Evolutionary conservation across 2,888 invertebrate species (phyloP).

Genomic region (Agonum fuliginosum): DNA sequence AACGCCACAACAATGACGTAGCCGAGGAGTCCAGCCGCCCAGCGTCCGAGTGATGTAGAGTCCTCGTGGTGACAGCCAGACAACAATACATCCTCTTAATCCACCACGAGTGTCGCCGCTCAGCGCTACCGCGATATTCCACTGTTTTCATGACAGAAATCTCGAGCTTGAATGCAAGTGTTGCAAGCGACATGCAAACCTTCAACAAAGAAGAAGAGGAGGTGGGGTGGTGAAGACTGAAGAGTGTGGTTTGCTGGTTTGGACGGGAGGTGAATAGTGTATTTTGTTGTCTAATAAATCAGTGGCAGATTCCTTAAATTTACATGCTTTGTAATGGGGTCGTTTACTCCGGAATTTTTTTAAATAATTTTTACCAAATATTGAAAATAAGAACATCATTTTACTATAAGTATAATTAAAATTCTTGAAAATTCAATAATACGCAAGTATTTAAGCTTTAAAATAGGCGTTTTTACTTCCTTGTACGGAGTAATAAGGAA

Average conservation of each 20-base stretch:
- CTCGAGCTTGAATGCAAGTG: not conserved
- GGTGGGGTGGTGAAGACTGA: not conserved
- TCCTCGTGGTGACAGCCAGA: constrained; percentile 21
- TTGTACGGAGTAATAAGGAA: too few relatives aligned
- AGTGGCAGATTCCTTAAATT: too few relatives aligned
- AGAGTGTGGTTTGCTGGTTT: not conserved
- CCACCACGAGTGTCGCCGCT: constrained; percentile 4
- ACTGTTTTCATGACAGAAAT: not conserved
- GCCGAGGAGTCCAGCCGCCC: constrained; percentile 21
- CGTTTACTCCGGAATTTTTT: too few relatives aligned
- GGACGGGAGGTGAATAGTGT: not conserved
- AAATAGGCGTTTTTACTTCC: too few relatives aligned
- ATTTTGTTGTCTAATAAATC: too few relatives aligned
- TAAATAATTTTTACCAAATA: too few relatives aligned
- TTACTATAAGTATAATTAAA: too few relatives aligned
- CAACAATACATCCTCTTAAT: constrained; percentile 41
- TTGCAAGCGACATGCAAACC: constrained; percentile 2
- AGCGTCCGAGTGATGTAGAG: constrained; percentile 8
- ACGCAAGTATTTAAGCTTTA: too few relatives aligned
- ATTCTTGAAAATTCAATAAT: too few relatives aligned
- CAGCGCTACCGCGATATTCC: not conserved
- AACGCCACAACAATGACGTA: constrained; percentile 34
- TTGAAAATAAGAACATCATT: too few relatives aligned
- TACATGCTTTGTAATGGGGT: too few relatives aligned
- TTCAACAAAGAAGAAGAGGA: not conserved